A percentile compares a stretch with the other conserved stretches of the same genome.
Evolutionary conservation across 2,888 invertebrate species (phyloP).

Genomic region (Entomobrya proxima): DNA sequence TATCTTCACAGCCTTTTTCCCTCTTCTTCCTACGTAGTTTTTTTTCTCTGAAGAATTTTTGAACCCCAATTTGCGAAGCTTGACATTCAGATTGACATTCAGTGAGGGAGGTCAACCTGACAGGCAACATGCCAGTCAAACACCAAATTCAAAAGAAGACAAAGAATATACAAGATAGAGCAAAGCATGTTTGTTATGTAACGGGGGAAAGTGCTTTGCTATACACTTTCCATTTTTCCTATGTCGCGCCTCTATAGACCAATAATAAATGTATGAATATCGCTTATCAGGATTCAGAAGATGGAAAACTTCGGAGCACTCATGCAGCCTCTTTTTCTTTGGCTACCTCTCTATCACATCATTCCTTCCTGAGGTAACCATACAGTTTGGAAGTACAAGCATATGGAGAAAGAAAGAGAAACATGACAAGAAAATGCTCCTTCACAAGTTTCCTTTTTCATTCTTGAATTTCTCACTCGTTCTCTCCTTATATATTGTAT

Average conservation of each 20-base stretch:
- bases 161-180: constrained; percentile 16
- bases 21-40: background rate
- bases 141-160: constrained; percentile 61
- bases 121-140: constrained; percentile 71
- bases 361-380: constrained; percentile 7
- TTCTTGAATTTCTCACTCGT: constrained; percentile 33
- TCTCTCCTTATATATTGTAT: constrained; percentile 11
- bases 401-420: background rate
- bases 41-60: constrained; percentile 57
- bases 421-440: constrained; percentile 59
- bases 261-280: constrained; percentile 35
- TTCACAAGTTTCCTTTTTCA: constrained; percentile 39
- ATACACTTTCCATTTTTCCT: background rate
- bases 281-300: constrained; percentile 61
- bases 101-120: constrained; percentile 76
- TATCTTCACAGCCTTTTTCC: constrained; percentile 26
- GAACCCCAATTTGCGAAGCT: constrained; percentile 75
- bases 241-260: background rate
- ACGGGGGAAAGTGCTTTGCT: background rate
- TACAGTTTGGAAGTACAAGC: background rate
- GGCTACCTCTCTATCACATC: constrained; percentile 6
- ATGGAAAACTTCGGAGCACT: constrained; percentile 59
- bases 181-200: background rate
- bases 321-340: constrained; percentile 35
- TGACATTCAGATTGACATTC: constrained; percentile 76